Evolutionary conservation across 2,113 vertebrate genomes (phyloP).

Genomic region (Otolemur garnettii): DNA sequence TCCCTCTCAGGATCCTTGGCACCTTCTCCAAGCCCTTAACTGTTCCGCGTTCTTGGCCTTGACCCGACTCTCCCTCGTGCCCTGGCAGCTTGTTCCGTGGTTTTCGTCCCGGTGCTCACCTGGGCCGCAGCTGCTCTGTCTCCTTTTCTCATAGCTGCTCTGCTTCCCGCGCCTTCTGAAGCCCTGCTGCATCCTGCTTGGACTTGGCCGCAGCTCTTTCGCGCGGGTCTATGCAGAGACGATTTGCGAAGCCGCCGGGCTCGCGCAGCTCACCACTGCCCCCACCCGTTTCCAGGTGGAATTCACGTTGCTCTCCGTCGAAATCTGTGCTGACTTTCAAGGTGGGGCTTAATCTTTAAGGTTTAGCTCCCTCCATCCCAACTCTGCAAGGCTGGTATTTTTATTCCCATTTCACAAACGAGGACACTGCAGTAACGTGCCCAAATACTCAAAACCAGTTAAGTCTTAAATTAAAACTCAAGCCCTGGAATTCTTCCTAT

Average conservation of each 20-base stretch:
- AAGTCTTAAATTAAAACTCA: not conserved
- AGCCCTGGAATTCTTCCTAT: not conserved
- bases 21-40: not conserved
- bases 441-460: conserved; percentile 7
- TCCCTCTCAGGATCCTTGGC: not conserved
- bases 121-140: not conserved
- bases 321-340: not conserved
- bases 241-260: not conserved
- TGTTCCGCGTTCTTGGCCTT: not conserved
- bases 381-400: not conserved
- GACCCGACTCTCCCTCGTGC: not conserved
- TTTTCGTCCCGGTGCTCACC: not conserved
- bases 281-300: conserved; percentile 28
- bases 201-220: not conserved
- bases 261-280: not conserved
- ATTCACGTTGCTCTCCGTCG: not conserved
- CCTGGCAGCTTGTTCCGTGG: not conserved
- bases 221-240: not conserved
- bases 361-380: not conserved
- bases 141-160: not conserved
- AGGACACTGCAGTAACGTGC: not conserved
- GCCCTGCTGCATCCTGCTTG: not conserved
- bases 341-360: not conserved
- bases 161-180: not conserved
- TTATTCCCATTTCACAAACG: not conserved